A percentile compares a stretch with the other conserved stretches of the same genome.
Evolutionary conservation across 2,888 invertebrate genomes (phyloP).

Genomic region (Chrysolina oricalcia): DNA sequence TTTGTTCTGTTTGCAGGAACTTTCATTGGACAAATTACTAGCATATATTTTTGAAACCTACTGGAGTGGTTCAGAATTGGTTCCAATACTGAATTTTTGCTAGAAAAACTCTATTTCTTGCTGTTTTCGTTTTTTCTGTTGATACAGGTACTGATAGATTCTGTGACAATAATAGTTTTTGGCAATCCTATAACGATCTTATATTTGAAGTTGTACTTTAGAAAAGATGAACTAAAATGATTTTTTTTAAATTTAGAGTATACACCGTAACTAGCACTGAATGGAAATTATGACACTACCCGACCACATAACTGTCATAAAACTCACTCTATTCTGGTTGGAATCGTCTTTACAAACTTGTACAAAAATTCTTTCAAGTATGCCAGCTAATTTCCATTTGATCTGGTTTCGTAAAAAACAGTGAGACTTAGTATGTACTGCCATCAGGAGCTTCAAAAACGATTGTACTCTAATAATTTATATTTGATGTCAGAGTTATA

Average conservation of each 20-base stretch:
- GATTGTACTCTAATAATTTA: constrained; percentile 22
- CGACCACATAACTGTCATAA: not conserved
- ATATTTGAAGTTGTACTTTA: not conserved
- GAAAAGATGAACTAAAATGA: not conserved
- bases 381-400: not conserved
- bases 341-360: too few relatives aligned
- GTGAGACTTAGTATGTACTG: not conserved
- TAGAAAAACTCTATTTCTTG: not conserved
- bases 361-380: too few relatives aligned
- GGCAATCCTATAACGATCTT: not conserved
- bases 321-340: not conserved
- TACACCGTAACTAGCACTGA: not conserved
- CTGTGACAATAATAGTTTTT: constrained; percentile 3
- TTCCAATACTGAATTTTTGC: not conserved
- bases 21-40: not conserved
- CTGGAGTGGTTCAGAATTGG: not conserved
- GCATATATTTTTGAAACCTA: not conserved
- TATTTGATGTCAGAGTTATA: constrained; percentile 27
- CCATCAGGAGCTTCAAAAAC: not conserved
- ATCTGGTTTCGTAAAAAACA: not conserved
- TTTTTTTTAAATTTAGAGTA: not conserved
- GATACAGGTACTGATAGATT: not conserved
- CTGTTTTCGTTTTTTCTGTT: not conserved
- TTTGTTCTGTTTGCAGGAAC: not conserved
- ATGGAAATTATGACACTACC: not conserved